Evolutionary conservation across 2,797 vertebrate genomes (phyloP).

Genomic region (Rachycentron canadum): DNA sequence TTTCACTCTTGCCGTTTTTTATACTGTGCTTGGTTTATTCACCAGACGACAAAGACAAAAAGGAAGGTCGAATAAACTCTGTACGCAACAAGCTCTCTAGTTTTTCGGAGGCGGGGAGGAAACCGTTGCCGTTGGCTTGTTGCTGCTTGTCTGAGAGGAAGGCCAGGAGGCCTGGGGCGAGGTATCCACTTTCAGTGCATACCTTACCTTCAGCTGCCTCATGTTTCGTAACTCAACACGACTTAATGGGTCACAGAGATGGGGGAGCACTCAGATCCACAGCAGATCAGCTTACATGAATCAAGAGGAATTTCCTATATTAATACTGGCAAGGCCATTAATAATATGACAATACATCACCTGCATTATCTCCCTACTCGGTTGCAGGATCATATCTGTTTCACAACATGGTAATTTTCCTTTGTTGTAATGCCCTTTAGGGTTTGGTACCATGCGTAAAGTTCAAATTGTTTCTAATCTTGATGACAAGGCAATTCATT

Average conservation of each 20-base stretch:
- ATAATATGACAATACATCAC: slow-evolving; percentile 74
- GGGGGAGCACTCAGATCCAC: slow-evolving; percentile 77
- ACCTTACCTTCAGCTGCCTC: slow-evolving; percentile 86
- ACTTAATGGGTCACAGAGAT: slow-evolving; percentile 79
- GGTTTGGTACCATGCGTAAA: slow-evolving; percentile 27
- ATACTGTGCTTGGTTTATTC: slow-evolving; percentile 62
- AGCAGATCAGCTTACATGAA: slow-evolving; percentile 79
- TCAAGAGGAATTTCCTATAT: slow-evolving; percentile 83
- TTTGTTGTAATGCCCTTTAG: slow-evolving; percentile 59
- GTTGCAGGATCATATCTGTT: slow-evolving; percentile 54
- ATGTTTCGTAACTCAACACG: slow-evolving; percentile 85
- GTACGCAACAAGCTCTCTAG: slow-evolving; percentile 67
- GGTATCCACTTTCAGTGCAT: slow-evolving; percentile 88
- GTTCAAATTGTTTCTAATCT: slow-evolving; percentile 32
- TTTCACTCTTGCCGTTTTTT: slow-evolving; percentile 72
- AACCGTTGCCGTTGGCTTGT: slow-evolving; percentile 76
- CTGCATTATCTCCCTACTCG: slow-evolving; percentile 42
- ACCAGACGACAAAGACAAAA: slow-evolving; percentile 61
- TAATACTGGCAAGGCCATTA: slow-evolving; percentile 70
- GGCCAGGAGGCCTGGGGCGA: slow-evolving; percentile 81
- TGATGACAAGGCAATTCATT: slow-evolving; percentile 53
- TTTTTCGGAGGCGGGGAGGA: slow-evolving; percentile 68
- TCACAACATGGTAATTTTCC: slow-evolving; percentile 49
- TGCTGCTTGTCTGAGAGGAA: slow-evolving; percentile 84
- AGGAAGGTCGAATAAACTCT: slow-evolving; percentile 42